Conservation (phyloP, 2,113 vertebrate genomes). For the Stercorarius parasiticus region DNA sequence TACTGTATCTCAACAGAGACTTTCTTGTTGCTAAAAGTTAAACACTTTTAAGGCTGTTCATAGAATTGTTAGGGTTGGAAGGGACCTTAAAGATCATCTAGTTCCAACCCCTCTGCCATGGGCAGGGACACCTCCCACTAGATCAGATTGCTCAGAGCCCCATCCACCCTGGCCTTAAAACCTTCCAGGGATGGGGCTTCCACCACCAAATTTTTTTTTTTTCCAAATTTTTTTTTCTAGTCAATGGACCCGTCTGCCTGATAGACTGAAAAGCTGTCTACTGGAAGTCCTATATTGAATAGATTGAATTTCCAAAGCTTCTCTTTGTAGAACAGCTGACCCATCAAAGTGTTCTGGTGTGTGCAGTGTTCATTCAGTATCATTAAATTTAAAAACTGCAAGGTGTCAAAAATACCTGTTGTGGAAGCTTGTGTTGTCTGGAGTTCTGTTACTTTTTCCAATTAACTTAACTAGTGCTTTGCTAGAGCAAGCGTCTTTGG, state of each 20-base stretch:
- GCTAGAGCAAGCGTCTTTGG: not conserved
- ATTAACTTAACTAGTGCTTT: not conserved
- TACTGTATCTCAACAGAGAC: not conserved
- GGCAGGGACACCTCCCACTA: too few species aligned
- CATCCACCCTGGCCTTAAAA: too few species aligned
- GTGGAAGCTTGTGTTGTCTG: not conserved
- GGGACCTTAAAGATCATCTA: too few species aligned
- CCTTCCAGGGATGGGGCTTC: too few species aligned
- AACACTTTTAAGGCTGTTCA: not conserved
- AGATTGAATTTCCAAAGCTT: not conserved
- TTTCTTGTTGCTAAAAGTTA: not conserved
- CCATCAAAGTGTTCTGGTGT: not conserved
- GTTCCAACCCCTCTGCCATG: too few species aligned
- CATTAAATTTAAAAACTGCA: not conserved
- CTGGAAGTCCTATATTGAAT: not conserved
- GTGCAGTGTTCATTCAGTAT: not conserved
- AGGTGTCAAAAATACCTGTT: not conserved
- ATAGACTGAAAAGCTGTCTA: not conserved
- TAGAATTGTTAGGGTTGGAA: too few species aligned
- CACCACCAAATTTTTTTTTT: too few species aligned
- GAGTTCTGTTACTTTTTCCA: not conserved
- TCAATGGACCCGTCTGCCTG: not conserved
- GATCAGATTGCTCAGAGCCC: too few species aligned
- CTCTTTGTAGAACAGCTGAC: not conserved
- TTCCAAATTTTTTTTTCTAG: not conserved